Evolutionary conservation across 2,113 vertebrate species (phyloP), one percentile per base, ranked within the genome.

Genomic region (Origma solitaria): DNA sequence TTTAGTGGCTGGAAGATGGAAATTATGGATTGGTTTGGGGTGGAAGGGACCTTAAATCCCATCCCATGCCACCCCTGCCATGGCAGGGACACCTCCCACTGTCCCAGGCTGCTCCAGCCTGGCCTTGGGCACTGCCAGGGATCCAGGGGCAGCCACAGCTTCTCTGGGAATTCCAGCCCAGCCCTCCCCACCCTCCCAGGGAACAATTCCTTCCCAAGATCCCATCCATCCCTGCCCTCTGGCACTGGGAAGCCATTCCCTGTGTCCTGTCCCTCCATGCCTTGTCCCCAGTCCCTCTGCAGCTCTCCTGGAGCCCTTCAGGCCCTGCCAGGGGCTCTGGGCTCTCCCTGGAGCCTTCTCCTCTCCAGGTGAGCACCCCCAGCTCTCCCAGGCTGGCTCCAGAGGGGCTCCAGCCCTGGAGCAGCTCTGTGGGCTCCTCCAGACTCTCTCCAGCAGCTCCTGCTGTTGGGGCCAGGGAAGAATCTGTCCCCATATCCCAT

Each of bases 361-460:
- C 25, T 35, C 61, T 44, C 49, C 31, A 53, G 47, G 18, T 2
- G 5, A 27, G 17, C 75, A 4, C 23, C 30, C 78, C 62, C 62
- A 81, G 35, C 64, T 82, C 79, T 60, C 65, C 79, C 65, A 82
- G 19, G 30, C 79, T 10, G 30, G 31, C 54, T 70, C 80, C 54
- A 70, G 56, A 44, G 66, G 31, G 45, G 66, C 31, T 61, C 47
- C 57, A 37, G 27, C 27, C 57, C 81, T 40, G 33, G 0, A 37
- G 21, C 56, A 71, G 21, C 21, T 49, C 73, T 7, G 0, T 0
- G n/a, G 21, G 0, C 1, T 27, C 70, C 24, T n/a, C 25, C 27
- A 47, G 45, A 0, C 7, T 64, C 27, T 7, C 12, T 42, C 6
- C 37, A 30, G 37, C 45, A 71, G 22, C 58, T 64, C 4, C 23